phyloP scores from a whole-genome alignment of 1,140 invertebrate genomes.

The Harpegnathos saltator region DNA sequence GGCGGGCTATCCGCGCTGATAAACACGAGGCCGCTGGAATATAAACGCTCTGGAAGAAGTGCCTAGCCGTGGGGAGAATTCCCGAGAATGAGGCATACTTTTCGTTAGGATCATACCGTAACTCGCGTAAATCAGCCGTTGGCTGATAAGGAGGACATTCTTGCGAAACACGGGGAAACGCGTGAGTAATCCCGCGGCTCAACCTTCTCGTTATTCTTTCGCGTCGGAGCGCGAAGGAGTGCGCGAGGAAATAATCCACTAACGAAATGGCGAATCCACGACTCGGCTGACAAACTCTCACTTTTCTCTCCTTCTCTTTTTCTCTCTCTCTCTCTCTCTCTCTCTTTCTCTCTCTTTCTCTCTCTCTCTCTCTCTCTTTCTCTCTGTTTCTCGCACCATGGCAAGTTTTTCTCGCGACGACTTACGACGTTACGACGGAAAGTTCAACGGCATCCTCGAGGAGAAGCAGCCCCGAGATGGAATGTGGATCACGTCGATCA shows the following conservation, averaged over 20 bases:
- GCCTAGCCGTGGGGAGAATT: not conserved
- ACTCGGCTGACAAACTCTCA: conserved; percentile 63
- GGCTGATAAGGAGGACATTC: no score
- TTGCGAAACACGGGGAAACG: no score
- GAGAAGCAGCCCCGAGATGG: conserved; percentile 49
- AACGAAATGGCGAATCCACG: conserved; percentile 71
- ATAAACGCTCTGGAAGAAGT: conserved; percentile 40
- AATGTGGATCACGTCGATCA: conserved; percentile 70
- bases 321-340: conserved; percentile 56
- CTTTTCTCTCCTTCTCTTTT: conserved; percentile 52
- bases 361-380: conserved; percentile 57
- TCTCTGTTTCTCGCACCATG: conserved; percentile 27
- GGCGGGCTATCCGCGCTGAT: conserved; percentile 30
- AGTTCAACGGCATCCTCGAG: conserved; percentile 59
- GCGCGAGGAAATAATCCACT: conserved; percentile 68
- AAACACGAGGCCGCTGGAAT: conserved; percentile 7
- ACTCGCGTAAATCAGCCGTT: no score
- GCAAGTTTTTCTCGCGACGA: conserved; percentile 65
- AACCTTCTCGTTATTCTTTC: no score
- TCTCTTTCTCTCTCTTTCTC: conserved; percentile 49
- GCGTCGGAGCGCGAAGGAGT: no score
- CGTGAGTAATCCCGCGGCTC: no score
- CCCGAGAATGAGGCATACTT: no score
- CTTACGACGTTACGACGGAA: conserved; percentile 68
- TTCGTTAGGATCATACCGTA: no score